Evolutionary conservation across 2,797 vertebrate genomes (phyloP).

Genomic region (Gallinago solitaria): DNA sequence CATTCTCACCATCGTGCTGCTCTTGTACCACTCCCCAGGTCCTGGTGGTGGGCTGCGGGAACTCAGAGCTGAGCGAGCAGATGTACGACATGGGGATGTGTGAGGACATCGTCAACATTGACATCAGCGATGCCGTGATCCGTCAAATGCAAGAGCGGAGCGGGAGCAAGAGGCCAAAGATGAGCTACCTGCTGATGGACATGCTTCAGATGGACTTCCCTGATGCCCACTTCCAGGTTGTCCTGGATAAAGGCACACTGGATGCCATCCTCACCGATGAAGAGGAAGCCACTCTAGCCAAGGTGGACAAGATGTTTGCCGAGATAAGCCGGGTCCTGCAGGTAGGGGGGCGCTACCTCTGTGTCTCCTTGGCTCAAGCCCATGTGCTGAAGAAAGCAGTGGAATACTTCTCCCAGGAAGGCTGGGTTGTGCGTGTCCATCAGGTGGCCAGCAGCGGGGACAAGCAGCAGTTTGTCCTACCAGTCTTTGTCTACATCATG

Average conservation of each 20-base stretch:
- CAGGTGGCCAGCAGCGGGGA: conserved; percentile 77
- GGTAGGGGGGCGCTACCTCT: conserved; percentile 92
- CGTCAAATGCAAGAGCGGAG: conserved; percentile 91
- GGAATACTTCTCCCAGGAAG: conserved; percentile 86
- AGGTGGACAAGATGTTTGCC: conserved; percentile 85
- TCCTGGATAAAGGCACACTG: conserved; percentile 93
- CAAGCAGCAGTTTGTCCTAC: conserved; percentile 83
- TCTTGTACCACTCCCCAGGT: conserved; percentile 76
- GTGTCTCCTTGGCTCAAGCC: conserved; percentile 92
- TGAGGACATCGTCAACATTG: conserved; percentile 88
- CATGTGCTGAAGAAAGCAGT: conserved; percentile 88
- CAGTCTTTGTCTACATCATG: conserved; percentile 91
- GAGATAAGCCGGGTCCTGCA: conserved; percentile 89
- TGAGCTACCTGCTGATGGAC: conserved; percentile 89
- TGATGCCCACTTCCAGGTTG: conserved; percentile 86
- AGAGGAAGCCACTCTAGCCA: conserved; percentile 76
- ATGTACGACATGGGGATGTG: conserved; percentile 90
- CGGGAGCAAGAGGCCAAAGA: conserved; percentile 76
- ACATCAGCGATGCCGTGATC: conserved; percentile 89
- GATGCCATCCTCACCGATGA: conserved; percentile 91
- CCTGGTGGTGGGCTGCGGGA: conserved; percentile 94
- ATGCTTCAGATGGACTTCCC: conserved; percentile 89
- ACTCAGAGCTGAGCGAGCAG: conserved; percentile 95
- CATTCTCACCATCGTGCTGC: fast-evolving
- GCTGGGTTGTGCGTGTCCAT: conserved; percentile 92